Percentiles rank a stretch among this genome's conserved stretches.
Evolutionary conservation across 2,113 vertebrate genomes (phyloP).

Genomic region (Empidonax traillii): DNA sequence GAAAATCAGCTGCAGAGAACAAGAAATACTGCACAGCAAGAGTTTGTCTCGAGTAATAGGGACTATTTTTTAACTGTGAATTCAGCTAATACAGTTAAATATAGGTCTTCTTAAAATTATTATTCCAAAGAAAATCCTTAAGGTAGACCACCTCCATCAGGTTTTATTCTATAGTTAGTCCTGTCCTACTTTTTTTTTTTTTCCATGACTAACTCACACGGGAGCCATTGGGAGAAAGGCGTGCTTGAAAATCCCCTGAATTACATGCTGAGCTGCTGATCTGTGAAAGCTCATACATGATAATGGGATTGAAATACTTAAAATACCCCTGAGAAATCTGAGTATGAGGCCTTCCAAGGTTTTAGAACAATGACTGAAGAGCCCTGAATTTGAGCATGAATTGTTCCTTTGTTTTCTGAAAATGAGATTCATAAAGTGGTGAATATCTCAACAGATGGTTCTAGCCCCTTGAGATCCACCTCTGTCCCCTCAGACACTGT

Average conservation of each 20-base stretch:
- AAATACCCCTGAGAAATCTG: background rate
- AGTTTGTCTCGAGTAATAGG: background rate
- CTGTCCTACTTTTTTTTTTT: background rate
- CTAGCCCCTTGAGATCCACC: background rate
- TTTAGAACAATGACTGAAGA: background rate
- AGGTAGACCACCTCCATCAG: background rate
- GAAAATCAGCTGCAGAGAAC: background rate
- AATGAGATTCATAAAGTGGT: background rate
- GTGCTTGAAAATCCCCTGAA: background rate
- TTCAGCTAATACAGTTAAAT: background rate
- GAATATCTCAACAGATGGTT: background rate
- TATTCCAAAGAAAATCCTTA: background rate
- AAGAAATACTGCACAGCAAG: background rate
- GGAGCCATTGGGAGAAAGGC: background rate
- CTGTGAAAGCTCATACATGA: background rate
- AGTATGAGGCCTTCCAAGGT: background rate
- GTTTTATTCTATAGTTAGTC: background rate
- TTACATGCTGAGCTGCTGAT: background rate
- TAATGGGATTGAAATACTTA: conserved; percentile 1
- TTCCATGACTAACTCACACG: background rate
- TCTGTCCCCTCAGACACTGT: background rate
- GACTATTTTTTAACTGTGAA: background rate
- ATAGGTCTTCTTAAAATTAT: background rate
- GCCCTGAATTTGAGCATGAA: background rate
- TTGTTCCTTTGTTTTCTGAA: background rate